A percentile compares a stretch with the other conserved stretches of the same genome.
These are phyloP conservation scores for Eupeodes corollae DNA, from an alignment of 1,140 invertebrate species.

Conservation along the genomic window DNA sequence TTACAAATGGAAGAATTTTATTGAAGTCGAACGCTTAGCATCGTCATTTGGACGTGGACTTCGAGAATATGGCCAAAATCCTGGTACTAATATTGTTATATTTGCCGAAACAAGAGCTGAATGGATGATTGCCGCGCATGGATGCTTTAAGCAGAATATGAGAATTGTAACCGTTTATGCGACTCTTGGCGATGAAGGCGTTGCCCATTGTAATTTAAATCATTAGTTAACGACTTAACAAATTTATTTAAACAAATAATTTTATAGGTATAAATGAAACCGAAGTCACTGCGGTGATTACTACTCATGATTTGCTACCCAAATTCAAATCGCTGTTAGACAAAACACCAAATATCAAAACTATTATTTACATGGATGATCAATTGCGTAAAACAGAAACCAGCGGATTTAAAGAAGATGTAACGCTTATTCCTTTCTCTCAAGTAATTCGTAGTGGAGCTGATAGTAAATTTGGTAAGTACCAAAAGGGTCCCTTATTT, in stretches of 20 bases:
- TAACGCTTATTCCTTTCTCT: conserved; percentile 53
- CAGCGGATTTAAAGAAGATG: conserved; percentile 53
- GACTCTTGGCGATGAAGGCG: conserved; percentile 90
- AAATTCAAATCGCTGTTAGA: conserved; percentile 73
- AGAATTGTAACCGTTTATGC: conserved; percentile 94
- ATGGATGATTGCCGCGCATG: conserved; percentile 92
- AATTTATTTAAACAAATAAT: not conserved
- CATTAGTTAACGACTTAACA: not conserved
- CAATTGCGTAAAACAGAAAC: conserved; percentile 60
- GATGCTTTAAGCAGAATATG: conserved; percentile 86
- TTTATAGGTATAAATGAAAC: conserved; percentile 75
- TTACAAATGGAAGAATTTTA: conserved; percentile 83
- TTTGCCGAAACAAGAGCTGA: conserved; percentile 95
- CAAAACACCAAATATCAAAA: conserved; percentile 57
- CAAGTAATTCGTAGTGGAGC: conserved; percentile 41
- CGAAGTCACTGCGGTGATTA: conserved; percentile 82
- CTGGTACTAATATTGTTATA: conserved; percentile 70
- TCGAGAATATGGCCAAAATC: conserved; percentile 50
- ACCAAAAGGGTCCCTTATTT: no score
- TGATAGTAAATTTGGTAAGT: conserved; percentile 33
- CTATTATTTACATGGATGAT: conserved; percentile 82
- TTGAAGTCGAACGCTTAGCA: conserved; percentile 64
- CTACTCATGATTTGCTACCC: conserved; percentile 74
- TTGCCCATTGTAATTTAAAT: conserved; percentile 61
- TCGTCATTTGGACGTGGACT: conserved; percentile 69